A percentile compares a stretch with the other conserved stretches of the same genome.
phyloP scores from a whole-genome alignment of 2,888 invertebrate genomes.

The Cosmia pyralina region DNA sequence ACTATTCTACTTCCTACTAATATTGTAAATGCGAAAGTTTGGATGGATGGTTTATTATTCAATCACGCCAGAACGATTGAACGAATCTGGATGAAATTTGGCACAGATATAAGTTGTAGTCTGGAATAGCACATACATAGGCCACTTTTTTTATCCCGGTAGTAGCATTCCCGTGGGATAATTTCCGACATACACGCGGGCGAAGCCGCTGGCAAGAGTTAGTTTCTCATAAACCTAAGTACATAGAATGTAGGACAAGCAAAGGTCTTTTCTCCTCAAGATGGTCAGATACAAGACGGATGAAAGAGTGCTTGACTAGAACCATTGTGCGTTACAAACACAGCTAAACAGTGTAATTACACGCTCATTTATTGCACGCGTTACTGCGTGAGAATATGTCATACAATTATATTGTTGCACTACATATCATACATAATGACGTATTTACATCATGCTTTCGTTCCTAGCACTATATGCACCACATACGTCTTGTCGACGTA shows the following conservation, averaged over 20 bases:
- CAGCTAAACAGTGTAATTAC: conserved; percentile 59
- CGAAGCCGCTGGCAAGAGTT: too few species aligned
- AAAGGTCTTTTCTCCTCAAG: conserved; percentile 42
- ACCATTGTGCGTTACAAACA: conserved; percentile 54
- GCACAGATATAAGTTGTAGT: too few species aligned
- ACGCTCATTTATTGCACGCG: conserved; percentile 58
- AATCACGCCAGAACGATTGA: too few species aligned
- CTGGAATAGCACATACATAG: too few species aligned
- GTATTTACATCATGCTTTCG: conserved; percentile 59
- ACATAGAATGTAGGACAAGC: conserved; percentile 20
- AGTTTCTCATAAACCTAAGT: background rate
- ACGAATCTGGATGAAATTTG: too few species aligned
- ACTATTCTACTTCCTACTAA: too few species aligned
- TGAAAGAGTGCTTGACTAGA: conserved; percentile 49
- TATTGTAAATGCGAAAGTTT: too few species aligned
- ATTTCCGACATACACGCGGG: too few species aligned
- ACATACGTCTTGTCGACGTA: conserved; percentile 16
- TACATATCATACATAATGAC: conserved; percentile 56
- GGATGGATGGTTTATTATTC: too few species aligned
- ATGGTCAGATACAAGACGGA: conserved; percentile 49
- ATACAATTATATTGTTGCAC: conserved; percentile 62
- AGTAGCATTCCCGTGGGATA: too few species aligned
- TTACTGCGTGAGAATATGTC: conserved; percentile 66
- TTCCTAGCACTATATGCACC: conserved; percentile 34
- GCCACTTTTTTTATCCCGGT: too few species aligned